Percentiles rank a stretch among this genome's conserved stretches.
phyloP scores from a whole-genome alignment of 2,888 invertebrate genomes.

The Trachelus iudaicus region DNA sequence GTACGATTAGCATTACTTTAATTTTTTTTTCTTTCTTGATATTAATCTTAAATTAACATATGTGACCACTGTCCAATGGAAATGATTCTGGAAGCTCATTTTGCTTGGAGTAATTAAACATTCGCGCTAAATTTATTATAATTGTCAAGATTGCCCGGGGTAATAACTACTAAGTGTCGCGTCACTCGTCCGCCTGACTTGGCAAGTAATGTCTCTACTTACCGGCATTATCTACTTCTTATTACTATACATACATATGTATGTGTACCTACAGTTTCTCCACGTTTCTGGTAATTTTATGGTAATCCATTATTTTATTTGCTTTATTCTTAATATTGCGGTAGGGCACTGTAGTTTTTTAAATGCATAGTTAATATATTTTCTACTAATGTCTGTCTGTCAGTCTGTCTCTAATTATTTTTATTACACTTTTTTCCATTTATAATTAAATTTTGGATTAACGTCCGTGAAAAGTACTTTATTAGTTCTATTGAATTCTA shows the following conservation, averaged over 20 bases:
- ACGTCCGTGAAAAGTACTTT: no score
- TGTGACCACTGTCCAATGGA: conserved; percentile 29
- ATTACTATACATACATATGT: neutral
- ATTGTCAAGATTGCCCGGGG: conserved; percentile 56
- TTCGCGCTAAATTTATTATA: conserved; percentile 58
- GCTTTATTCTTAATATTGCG: neutral
- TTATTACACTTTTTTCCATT: neutral
- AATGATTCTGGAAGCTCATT: conserved; percentile 29
- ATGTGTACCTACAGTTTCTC: neutral
- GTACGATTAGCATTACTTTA: neutral
- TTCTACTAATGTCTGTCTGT: no score
- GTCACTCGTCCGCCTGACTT: conserved; percentile 13
- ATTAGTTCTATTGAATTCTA: no score
- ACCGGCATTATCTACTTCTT: neutral
- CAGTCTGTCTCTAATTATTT: neutral
- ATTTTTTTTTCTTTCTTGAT: neutral
- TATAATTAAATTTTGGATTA: no score
- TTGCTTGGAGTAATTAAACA: conserved; percentile 51
- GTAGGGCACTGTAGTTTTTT: neutral
- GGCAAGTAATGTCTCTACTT: neutral
- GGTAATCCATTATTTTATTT: neutral
- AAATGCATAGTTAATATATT: neutral
- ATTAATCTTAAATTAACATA: neutral
- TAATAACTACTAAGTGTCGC: conserved; percentile 58
- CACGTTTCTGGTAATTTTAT: neutral